Evolutionary conservation across 2,113 vertebrate genomes (phyloP).

Genomic region (Archocentrus centrarchus): DNA sequence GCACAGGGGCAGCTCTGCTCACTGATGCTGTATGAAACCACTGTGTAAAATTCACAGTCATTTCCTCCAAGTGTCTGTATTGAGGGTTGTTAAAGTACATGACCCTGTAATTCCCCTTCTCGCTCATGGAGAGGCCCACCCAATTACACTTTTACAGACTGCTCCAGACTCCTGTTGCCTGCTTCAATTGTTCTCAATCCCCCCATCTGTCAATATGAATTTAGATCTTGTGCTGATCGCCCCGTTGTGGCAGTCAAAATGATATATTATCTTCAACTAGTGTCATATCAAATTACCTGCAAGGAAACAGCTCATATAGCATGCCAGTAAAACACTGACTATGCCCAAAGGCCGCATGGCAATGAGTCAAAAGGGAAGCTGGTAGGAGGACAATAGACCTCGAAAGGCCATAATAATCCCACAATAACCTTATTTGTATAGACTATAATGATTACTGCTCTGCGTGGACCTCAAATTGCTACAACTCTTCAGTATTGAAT

Average conservation of each 20-base stretch:
- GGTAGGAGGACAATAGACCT: conserved; percentile 28
- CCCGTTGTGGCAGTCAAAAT: conserved; percentile 64
- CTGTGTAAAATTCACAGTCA: conserved; percentile 56
- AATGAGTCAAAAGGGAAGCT: conserved; percentile 37
- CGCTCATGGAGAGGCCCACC: conserved; percentile 30
- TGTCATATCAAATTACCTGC: conserved; percentile 71
- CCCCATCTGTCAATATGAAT: conserved; percentile 64
- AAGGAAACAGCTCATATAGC: conserved; percentile 47
- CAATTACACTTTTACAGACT: conserved; percentile 65
- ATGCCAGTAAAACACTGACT: conserved; percentile 49
- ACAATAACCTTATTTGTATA: conserved; percentile 30
- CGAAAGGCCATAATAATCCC: conserved; percentile 30
- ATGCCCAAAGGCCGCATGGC: conserved; percentile 42
- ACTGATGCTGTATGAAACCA: conserved; percentile 42
- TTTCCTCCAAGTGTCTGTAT: conserved; percentile 51
- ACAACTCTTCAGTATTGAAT: conserved; percentile 58
- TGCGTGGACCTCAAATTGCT: conserved; percentile 11
- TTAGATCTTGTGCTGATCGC: conserved; percentile 53
- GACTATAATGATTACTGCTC: conserved; percentile 27
- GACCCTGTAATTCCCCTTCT: conserved; percentile 61
- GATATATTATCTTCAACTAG: conserved; percentile 61
- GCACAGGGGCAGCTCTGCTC: conserved; percentile 46
- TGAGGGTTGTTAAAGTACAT: conserved; percentile 53
- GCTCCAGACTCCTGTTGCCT: conserved; percentile 43
- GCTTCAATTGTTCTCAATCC: conserved; percentile 58